Conservation (phyloP, 2,888 invertebrate genomes). For the Gari tellinella region DNA sequence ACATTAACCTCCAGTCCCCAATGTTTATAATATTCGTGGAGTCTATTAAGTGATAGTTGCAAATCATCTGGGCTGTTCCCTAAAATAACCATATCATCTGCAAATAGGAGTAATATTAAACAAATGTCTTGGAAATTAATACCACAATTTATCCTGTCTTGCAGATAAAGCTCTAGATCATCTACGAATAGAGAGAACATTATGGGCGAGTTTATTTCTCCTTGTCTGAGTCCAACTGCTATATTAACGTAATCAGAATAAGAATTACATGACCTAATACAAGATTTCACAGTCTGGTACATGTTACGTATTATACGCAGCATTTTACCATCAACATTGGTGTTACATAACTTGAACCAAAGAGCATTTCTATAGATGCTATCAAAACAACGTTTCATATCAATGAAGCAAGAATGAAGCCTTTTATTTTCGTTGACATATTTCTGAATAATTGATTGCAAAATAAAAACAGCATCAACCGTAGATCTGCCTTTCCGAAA, state of each 20-base stretch:
- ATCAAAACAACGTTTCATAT: slow-evolving; percentile 31
- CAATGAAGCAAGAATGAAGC: slow-evolving; percentile 18
- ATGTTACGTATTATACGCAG: slow-evolving; percentile 16
- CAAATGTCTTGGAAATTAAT: slow-evolving; percentile 22
- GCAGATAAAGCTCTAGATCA: slow-evolving; percentile 26
- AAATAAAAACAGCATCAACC: slow-evolving; percentile 23
- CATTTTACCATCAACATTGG: slow-evolving; percentile 19
- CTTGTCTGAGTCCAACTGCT: slow-evolving; percentile 27
- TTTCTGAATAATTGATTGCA: slow-evolving; percentile 13
- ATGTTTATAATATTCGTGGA: slow-evolving; percentile 17
- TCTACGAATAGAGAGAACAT: slow-evolving; percentile 36
- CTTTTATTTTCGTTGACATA: slow-evolving; percentile 17
- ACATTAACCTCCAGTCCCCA: slow-evolving; percentile 28
- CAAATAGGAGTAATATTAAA: slow-evolving; percentile 25
- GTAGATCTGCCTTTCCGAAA: slow-evolving; percentile 26
- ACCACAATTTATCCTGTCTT: slow-evolving; percentile 4
- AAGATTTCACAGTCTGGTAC: slow-evolving; percentile 28
- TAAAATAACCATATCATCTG: slow-evolving; percentile 34
- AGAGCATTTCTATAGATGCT: slow-evolving; percentile 26
- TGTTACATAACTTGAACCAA: slow-evolving; percentile 17
- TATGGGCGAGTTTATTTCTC: slow-evolving; percentile 21
- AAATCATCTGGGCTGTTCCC: slow-evolving; percentile 23
- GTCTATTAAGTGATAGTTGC: slow-evolving; percentile 1
- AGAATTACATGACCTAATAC: slow-evolving; percentile 15
- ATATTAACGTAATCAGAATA: slow-evolving; percentile 23